Base-by-base conservation (phyloP, 1,140 invertebrate genomes). In the Akabosia matsudoensis region DNA sequence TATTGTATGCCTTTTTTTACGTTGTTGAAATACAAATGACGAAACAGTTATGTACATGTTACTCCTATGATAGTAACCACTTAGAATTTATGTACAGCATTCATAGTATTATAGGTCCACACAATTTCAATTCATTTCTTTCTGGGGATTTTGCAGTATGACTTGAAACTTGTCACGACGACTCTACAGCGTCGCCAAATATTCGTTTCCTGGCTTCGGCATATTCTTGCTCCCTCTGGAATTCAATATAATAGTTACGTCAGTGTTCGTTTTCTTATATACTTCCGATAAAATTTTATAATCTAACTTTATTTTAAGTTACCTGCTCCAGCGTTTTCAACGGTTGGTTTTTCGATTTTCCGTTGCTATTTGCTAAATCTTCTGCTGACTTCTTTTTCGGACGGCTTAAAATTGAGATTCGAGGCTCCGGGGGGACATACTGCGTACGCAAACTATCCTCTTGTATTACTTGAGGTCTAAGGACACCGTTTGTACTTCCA, bases 241-340 rank as follows among this genome's bases (percentile, higher is more conserved):
- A 78, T 33, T 52, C 14, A 73, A 45, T 34, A 72, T 34, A 72
- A 45, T 34, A 22, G 37, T 14, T 45, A 51, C n/a, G 7, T 70
- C 24, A 70, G 26, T 31, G 31, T 31, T 7, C 3, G 7, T 4
- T 26, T 13, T 14, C 10, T 70, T 30, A 22, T 10, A 7, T 64
- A 4, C 56, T 14, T 28, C 26, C 26, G 26, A 10, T 10, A 70
- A 31, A 70, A 16, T 70, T 70, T 70, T 33, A 34, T 30, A 28
- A 13, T 14, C 3, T 31, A n/a, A n/a, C n/a, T n/a, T n/a, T n/a
- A n/a, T n/a, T n/a, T n/a, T n/a, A n/a, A n/a, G 2, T 79, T 82
- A 87, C 87, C 82, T 93, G 93, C 86, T 94, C 90, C 13, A 95
- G 85, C 64, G 92, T 93, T 85, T 94, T 94, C 52, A 92, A 90